These are phyloP conservation scores for Crotalus tigris DNA, from an alignment of 2,113 vertebrate genomes.

Conservation along the genomic window DNA sequence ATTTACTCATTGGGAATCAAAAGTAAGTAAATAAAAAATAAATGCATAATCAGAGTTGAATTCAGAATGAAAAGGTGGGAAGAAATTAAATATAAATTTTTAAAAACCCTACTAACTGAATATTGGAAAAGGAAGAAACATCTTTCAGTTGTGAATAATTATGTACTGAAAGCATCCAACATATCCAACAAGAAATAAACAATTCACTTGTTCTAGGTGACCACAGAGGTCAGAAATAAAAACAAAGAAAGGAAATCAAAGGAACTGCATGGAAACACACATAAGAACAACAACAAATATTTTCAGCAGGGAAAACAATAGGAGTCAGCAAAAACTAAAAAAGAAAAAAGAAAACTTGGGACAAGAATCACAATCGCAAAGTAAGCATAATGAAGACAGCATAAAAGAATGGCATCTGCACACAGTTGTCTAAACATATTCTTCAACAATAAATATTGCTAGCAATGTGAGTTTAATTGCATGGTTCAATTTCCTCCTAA, in stretches of 20 bases:
- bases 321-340: not conserved
- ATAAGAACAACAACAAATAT: not conserved
- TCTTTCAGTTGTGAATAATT: not conserved
- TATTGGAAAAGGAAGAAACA: not conserved
- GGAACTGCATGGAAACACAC: not conserved
- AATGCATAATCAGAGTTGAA: not conserved
- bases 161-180: not conserved
- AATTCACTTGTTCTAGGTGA: conserved; percentile 6
- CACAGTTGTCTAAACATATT: not conserved
- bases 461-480: not conserved
- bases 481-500: not conserved
- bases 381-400: not conserved
- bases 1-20: not conserved
- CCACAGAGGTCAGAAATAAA: not conserved
- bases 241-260: not conserved
- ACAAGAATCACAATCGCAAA: not conserved
- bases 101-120: not conserved
- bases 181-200: not conserved
- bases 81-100: not conserved
- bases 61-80: not conserved
- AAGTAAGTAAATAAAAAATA: not conserved
- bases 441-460: not conserved
- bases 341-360: not conserved
- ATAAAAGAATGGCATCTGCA: not conserved
- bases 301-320: not conserved